Conservation (phyloP, 1,140 invertebrate species). For the Nixonia krombeini region DNA sequence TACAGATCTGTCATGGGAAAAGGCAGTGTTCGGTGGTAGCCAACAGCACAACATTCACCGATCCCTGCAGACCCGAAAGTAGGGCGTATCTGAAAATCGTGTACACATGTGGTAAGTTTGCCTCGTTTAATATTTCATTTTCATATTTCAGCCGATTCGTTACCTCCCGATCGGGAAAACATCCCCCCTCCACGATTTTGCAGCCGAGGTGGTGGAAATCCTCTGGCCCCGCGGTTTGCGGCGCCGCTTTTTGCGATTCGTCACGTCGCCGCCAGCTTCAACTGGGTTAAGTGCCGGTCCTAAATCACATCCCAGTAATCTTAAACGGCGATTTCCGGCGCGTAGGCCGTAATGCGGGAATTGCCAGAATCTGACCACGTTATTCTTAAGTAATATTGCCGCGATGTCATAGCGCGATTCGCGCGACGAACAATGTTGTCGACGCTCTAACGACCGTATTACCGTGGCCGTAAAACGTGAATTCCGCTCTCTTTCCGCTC, state of each 20-base stretch:
- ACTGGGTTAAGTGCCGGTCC: constrained; percentile 47
- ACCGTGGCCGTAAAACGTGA: no score
- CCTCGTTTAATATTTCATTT: constrained; percentile 38
- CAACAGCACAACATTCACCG: constrained; percentile 87
- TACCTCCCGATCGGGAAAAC: constrained; percentile 2
- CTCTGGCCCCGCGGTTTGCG: neutral
- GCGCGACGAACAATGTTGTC: constrained; percentile 45
- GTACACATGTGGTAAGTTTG: constrained; percentile 92
- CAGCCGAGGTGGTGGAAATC: neutral
- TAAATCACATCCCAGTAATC: constrained; percentile 52
- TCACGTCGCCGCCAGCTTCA: constrained; percentile 27
- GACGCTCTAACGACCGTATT: constrained; percentile 40
- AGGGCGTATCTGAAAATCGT: constrained; percentile 92
- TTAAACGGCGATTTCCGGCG: constrained; percentile 51
- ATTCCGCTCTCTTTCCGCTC: no score
- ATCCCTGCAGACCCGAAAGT: constrained; percentile 86
- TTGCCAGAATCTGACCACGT: constrained; percentile 30
- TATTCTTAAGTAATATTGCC: constrained; percentile 21
- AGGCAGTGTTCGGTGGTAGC: constrained; percentile 85
- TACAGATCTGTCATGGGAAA: constrained; percentile 91
- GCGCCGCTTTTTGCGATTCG: constrained; percentile 26
- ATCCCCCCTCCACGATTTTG: constrained; percentile 21
- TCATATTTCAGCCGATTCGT: neutral
- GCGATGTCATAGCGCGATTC: constrained; percentile 37
- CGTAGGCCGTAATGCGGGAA: constrained; percentile 25